phyloP scores from a whole-genome alignment of 2,797 vertebrate genomes.

The Masticophis lateralis region DNA sequence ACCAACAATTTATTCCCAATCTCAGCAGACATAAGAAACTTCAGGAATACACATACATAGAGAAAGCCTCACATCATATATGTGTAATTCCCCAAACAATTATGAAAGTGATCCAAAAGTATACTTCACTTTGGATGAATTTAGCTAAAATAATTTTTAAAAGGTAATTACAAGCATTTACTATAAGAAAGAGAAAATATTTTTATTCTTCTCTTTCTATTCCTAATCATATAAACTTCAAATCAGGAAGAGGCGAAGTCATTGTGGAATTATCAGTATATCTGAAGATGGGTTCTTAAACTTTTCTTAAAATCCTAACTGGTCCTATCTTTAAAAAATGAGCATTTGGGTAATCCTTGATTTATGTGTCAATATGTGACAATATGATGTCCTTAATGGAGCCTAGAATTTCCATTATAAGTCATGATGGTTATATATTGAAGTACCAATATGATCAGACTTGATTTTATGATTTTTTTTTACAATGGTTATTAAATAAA shows the following conservation, averaged over 20 bases:
- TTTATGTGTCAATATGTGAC: background rate
- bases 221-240: background rate
- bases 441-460: background rate
- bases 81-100: background rate
- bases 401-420: background rate
- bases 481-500: background rate
- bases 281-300: background rate
- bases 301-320: background rate
- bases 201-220: background rate
- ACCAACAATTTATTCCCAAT: background rate
- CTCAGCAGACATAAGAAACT: background rate
- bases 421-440: background rate
- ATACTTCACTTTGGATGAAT: background rate
- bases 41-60: background rate
- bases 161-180: background rate
- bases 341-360: background rate
- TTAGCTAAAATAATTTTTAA: background rate
- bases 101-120: background rate
- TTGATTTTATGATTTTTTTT: background rate
- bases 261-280: background rate
- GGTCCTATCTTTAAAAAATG: background rate
- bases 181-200: background rate
- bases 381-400: background rate
- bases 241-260: background rate
- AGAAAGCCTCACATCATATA: background rate